A percentile compares a stretch with the other conserved stretches of the same genome.
phyloP scores from a whole-genome alignment of 2,797 vertebrate species.

The Sebastolobus altivelis region DNA sequence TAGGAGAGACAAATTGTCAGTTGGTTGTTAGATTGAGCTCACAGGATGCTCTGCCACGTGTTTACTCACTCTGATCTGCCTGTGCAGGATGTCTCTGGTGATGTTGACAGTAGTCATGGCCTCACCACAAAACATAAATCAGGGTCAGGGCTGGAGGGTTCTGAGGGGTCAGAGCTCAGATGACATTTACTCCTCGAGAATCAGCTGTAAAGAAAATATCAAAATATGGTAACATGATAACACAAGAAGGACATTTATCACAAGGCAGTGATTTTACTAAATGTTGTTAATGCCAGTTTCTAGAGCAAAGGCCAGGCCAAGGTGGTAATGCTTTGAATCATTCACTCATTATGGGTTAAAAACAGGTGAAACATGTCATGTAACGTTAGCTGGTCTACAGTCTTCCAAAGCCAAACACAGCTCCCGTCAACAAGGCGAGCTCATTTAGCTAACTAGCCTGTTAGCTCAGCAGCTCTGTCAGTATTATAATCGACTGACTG shows the following conservation, averaged over 20 bases:
- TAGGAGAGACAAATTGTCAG: background rate
- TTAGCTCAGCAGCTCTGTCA: slow-evolving; percentile 41
- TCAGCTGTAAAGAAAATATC: slow-evolving; percentile 39
- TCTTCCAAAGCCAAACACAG: slow-evolving; percentile 3
- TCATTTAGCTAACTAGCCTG: slow-evolving; percentile 51
- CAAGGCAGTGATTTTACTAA: background rate
- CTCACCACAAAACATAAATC: slow-evolving; percentile 76
- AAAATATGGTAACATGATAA: rapidly evolving
- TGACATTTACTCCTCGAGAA: slow-evolving; percentile 69
- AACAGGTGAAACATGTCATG: background rate
- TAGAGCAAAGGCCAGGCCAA: background rate
- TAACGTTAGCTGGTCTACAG: too few species aligned
- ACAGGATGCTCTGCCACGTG: background rate
- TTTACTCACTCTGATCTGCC: slow-evolving; percentile 88
- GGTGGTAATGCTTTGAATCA: background rate
- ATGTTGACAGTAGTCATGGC: slow-evolving; percentile 95
- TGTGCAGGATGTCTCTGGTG: slow-evolving; percentile 92
- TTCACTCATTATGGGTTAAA: background rate
- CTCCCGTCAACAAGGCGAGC: slow-evolving; percentile 35
- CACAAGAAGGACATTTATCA: background rate
- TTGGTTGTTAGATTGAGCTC: background rate
- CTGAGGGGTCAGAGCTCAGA: slow-evolving; percentile 70
- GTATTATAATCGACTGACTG: background rate
- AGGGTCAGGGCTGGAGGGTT: slow-evolving; percentile 52
- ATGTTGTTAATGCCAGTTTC: background rate